These are phyloP conservation scores for Triplophysa rosa DNA, from an alignment of 2,113 vertebrate species.

Conservation along the genomic window DNA sequence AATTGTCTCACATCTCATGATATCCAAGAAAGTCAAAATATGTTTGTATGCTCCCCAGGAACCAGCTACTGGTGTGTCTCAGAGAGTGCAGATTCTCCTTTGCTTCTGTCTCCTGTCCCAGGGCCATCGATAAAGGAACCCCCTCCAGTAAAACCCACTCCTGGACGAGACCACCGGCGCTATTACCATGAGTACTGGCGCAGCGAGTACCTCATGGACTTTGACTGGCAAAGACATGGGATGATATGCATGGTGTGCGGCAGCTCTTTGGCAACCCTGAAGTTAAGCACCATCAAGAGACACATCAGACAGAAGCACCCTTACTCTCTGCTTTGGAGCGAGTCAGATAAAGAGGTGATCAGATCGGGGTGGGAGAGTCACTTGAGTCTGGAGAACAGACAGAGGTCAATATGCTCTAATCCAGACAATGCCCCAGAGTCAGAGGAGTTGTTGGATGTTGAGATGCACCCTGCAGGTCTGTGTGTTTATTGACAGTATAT, in stretches of 20 bases:
- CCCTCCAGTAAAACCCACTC: slow-evolving; percentile 75
- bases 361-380: slow-evolving; percentile 90
- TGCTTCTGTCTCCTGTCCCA: slow-evolving; percentile 68
- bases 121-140: slow-evolving; percentile 71
- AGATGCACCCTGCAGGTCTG: slow-evolving; percentile 53
- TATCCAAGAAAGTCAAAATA: slow-evolving; percentile 31
- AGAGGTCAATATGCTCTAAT: slow-evolving; percentile 50
- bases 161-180: slow-evolving; percentile 85
- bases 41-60: slow-evolving; percentile 65
- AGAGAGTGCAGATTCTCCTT: slow-evolving; percentile 67
- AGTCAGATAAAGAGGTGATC: slow-evolving; percentile 86
- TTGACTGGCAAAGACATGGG: slow-evolving; percentile 83
- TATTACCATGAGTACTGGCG: slow-evolving; percentile 97
- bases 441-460: slow-evolving; percentile 58
- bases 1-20: slow-evolving; percentile 67
- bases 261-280: slow-evolving; percentile 87
- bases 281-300: slow-evolving; percentile 93
- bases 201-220: slow-evolving; percentile 92
- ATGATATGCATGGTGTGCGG: slow-evolving; percentile 97
- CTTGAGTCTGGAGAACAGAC: slow-evolving; percentile 73
- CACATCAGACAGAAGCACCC: slow-evolving; percentile 92
- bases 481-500: background rate
- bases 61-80: slow-evolving; percentile 80
- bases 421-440: slow-evolving; percentile 36
- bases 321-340: slow-evolving; percentile 86